phyloP scores from a whole-genome alignment of 2,888 invertebrate genomes.

The Anthophora plumipes region DNA sequence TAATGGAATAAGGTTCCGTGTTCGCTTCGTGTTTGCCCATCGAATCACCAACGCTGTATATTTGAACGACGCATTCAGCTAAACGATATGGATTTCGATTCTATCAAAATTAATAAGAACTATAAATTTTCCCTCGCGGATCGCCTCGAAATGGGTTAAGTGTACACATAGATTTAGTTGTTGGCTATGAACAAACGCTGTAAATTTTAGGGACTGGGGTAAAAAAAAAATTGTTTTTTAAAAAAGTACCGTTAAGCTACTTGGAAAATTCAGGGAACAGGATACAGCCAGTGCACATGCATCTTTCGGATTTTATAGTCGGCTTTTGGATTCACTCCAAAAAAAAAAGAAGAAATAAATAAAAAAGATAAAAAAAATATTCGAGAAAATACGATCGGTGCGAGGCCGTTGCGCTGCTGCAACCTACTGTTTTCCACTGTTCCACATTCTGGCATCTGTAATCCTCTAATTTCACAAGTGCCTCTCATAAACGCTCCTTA shows the following conservation, averaged over 20 bases:
- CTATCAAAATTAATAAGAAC: conserved; percentile 51
- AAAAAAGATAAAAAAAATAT: too few species aligned
- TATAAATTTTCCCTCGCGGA: conserved; percentile 49
- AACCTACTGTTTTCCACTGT: not conserved
- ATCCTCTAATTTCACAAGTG: not conserved
- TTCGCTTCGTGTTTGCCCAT: not conserved
- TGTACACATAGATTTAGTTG: conserved; percentile 43
- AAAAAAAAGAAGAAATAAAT: too few species aligned
- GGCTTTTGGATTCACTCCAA: not conserved
- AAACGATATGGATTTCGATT: conserved; percentile 51
- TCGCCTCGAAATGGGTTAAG: conserved; percentile 52
- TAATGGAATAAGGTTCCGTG: not conserved
- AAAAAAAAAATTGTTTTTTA: not conserved
- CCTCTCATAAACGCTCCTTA: not conserved
- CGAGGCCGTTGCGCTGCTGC: not conserved
- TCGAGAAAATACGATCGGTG: not conserved
- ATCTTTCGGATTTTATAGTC: not conserved
- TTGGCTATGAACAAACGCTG: conserved; percentile 35
- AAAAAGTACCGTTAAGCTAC: not conserved
- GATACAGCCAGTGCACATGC: not conserved
- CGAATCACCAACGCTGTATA: conserved; percentile 22
- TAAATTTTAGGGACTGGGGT: conserved; percentile 30
- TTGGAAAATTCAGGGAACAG: not conserved
- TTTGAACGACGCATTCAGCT: conserved; percentile 37
- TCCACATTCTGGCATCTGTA: not conserved